Base-by-base conservation (phyloP, 2,888 invertebrate genomes). In the Tetheella fluctuosa region DNA sequence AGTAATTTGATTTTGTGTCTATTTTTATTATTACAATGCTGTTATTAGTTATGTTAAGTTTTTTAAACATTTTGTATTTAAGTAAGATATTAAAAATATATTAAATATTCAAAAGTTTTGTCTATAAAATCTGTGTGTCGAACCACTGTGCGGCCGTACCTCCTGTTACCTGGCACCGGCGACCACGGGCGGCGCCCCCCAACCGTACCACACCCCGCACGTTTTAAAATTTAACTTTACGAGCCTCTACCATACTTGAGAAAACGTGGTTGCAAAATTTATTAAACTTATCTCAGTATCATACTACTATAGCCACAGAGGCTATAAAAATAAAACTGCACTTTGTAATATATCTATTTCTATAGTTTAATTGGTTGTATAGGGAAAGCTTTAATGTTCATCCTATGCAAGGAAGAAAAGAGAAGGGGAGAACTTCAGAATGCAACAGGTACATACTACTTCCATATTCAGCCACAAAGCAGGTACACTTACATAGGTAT, bases 101-200 rank as follows among this genome's bases (percentile, higher is more conserved):
- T 20, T 23, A 54, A 42, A 30, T 25, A 23, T 10, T 57, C 34
- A 15, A 34, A 54, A 17, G 56, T 76, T 79, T 68, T 74, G 76
- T 74, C 81, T 70, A 65, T n/a, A 28, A n/a, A 5, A 0, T 3
- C 1, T 8, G 23, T 56, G 42, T 37, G 20, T 17, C 17, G 59
- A 20, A 64, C 57, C 86, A 84, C 79, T 74, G 82, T 81, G 83
- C 78, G 70, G 64, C 85, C 91, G 92, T 93, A 93, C 92, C 92
- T 90, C 91, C 91, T 89, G 86, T 91, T 91, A 92, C 92, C 93
- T 92, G 92, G 92, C 81, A 92, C 92, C 82, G 86, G 77, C 80
- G 70, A 73, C 73, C 80, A 79, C 83, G 80, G 48, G 74, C 76
- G 73, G 79, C 71, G 74, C 77, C 77, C 76, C 64, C 77, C 74